Evolutionary conservation across 2,888 invertebrate genomes (phyloP).

Genomic region (Globia sparganii): DNA sequence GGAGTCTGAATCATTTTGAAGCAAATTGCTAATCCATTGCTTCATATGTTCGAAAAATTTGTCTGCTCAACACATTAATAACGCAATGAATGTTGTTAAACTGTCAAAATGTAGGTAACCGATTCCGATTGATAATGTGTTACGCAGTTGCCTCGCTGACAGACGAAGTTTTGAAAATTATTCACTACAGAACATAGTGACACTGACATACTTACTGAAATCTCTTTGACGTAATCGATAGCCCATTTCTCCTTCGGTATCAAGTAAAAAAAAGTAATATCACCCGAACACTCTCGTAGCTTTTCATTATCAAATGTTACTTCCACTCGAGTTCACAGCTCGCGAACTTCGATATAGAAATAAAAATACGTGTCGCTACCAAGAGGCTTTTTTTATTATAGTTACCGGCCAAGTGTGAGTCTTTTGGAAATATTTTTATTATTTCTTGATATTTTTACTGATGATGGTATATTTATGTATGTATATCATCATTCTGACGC

Average conservation of each 20-base stretch:
- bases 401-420: conserved; percentile 49
- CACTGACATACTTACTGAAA: no score
- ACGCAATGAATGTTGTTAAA: no score
- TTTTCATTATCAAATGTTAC: conserved; percentile 57
- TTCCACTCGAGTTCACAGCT: conserved; percentile 55
- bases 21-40: no score
- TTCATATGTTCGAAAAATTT: no score
- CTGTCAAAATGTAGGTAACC: no score
- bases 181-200: neutral
- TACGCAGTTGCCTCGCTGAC: no score
- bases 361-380: conserved; percentile 54
- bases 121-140: no score
- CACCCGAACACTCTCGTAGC: conserved; percentile 20
- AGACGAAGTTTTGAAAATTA: neutral
- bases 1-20: no score
- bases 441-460: neutral
- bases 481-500: no score
- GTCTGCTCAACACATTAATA: no score
- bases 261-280: conserved; percentile 52
- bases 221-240: conserved; percentile 8
- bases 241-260: conserved; percentile 29
- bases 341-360: conserved; percentile 54
- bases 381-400: conserved; percentile 54
- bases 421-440: neutral
- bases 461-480: neutral